Evolutionary conservation across 2,797 vertebrate genomes (phyloP).

Genomic region (Hydrocynus forskahlii): DNA sequence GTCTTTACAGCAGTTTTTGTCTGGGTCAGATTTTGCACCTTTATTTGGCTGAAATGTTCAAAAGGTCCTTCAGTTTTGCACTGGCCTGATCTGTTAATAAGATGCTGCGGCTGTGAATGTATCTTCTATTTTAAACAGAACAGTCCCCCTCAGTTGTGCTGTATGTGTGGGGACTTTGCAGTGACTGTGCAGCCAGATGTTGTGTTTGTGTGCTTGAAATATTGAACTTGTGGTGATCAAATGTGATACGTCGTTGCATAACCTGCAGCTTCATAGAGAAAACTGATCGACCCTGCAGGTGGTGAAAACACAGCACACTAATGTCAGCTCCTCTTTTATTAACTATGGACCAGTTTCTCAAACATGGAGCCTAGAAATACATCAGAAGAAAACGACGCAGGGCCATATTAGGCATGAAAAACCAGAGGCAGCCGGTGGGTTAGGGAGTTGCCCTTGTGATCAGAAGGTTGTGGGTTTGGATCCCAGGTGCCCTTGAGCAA

Average conservation of each 20-base stretch:
- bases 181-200: background rate
- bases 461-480: no score
- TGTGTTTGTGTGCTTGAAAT: background rate
- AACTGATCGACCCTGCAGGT: background rate
- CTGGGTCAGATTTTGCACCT: background rate
- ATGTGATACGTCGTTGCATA: constrained; percentile 23
- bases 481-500: no score
- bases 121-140: background rate
- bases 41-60: background rate
- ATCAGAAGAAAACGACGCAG: no score
- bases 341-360: no score
- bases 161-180: background rate
- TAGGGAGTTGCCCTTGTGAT: no score
- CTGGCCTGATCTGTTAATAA: background rate
- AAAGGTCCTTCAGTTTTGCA: background rate
- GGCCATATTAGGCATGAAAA: no score
- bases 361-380: no score
- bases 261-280: constrained; percentile 30
- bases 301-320: no score
- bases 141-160: no score
- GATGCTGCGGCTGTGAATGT: background rate
- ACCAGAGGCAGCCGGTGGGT: no score
- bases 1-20: background rate
- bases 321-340: no score
- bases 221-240: background rate